Conservation (phyloP, 2,113 vertebrate species). For the Cinclus cinclus region DNA sequence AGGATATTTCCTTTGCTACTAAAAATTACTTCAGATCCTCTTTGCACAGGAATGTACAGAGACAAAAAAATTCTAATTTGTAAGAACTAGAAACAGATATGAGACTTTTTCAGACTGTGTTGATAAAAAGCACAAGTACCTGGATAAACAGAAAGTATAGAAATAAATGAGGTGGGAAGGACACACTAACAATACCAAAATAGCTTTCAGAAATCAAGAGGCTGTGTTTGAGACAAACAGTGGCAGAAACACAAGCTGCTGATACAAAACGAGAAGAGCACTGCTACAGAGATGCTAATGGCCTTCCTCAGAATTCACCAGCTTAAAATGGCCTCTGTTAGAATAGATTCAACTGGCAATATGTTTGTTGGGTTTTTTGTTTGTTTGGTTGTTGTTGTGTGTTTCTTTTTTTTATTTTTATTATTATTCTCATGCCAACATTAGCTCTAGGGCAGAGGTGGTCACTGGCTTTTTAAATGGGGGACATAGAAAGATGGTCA, state of each 20-base stretch:
- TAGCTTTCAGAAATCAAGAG: neutral
- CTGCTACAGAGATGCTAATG: neutral
- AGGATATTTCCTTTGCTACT: neutral
- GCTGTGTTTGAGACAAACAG: neutral
- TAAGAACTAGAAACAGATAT: neutral
- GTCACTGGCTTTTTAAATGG: neutral
- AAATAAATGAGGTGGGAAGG: neutral
- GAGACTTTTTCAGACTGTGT: neutral
- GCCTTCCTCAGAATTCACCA: neutral
- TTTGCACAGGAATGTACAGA: neutral
- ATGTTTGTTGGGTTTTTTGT: neutral
- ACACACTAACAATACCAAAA: neutral
- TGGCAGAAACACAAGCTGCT: neutral
- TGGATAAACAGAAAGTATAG: neutral
- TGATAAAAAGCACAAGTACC: neutral
- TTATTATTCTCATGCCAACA: neutral
- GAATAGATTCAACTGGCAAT: neutral
- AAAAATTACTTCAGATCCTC: neutral
- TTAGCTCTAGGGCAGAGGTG: neutral
- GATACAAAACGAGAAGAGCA: neutral
- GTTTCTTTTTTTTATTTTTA: no score
- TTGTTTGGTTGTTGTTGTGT: no score
- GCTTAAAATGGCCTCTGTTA: neutral
- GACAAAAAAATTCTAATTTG: neutral
- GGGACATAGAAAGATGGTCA: neutral